Percentiles rank a stretch among this genome's conserved stretches.
phyloP scores from a whole-genome alignment of 2,797 vertebrate species.

The Strix occidentalis region DNA sequence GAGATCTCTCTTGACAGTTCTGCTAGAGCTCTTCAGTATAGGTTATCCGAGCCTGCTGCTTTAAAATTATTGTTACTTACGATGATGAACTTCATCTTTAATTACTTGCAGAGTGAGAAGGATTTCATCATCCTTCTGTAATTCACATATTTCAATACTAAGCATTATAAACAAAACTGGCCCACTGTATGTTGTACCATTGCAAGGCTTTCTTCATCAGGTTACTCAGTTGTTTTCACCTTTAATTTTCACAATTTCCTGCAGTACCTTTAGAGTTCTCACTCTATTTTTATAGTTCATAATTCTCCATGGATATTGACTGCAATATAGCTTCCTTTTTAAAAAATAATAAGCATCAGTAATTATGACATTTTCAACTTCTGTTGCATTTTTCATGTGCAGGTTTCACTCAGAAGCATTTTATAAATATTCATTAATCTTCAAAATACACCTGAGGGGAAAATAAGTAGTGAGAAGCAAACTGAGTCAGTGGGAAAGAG shows the following conservation, averaged over 20 bases:
- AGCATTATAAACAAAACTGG: not conserved
- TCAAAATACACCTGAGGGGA: conserved; percentile 12
- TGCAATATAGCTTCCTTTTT: not conserved
- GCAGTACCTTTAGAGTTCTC: not conserved
- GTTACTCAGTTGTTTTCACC: not conserved
- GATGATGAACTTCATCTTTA: not conserved
- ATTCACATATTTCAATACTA: not conserved
- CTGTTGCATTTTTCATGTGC: conserved; percentile 21
- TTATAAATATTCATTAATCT: conserved; percentile 25
- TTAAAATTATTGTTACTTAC: not conserved
- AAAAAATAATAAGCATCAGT: not conserved
- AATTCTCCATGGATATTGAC: not conserved
- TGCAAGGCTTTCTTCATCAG: not conserved
- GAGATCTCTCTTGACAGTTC: not conserved
- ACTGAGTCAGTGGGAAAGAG: not conserved
- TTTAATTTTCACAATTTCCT: not conserved
- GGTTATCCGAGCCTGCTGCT: not conserved
- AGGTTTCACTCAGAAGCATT: not conserved
- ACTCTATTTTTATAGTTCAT: not conserved
- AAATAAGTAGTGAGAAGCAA: conserved; percentile 4
- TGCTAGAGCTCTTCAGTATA: not conserved
- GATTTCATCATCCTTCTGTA: not conserved
- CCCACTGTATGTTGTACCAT: not conserved
- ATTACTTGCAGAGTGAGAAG: not conserved
- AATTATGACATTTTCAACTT: not conserved